Evolutionary conservation across 53 echinoderm and acorn worm species (phyloP).

Genomic region (Astropecten irregularis): DNA sequence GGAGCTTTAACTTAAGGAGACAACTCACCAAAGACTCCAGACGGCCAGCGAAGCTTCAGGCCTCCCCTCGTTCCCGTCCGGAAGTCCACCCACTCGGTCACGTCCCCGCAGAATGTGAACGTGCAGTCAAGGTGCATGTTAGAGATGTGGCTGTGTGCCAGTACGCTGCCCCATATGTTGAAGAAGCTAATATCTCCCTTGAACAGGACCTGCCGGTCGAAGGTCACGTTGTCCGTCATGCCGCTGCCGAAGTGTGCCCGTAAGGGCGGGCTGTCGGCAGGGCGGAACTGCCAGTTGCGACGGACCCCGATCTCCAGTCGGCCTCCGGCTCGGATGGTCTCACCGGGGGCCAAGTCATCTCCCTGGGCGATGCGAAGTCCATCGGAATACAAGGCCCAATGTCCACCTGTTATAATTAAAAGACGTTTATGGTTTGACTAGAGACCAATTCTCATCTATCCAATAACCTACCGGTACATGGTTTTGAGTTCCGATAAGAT

Average conservation of each 20-base stretch:
- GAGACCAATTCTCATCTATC: neutral
- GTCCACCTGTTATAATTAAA: slow-evolving; percentile 47
- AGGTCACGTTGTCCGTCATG: slow-evolving; percentile 15
- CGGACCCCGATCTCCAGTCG: slow-evolving; percentile 53
- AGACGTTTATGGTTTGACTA: neutral
- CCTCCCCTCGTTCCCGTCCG: slow-evolving; percentile 87
- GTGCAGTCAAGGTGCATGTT: slow-evolving; percentile 77
- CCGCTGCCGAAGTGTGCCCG: neutral
- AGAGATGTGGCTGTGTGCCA: slow-evolving; percentile 55
- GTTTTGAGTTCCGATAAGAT: no score
- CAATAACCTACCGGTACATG: neutral
- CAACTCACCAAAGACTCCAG: slow-evolving; percentile 76
- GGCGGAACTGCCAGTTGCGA: slow-evolving; percentile 17
- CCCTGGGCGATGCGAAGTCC: slow-evolving; percentile 26
- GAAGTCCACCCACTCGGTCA: slow-evolving; percentile 94
- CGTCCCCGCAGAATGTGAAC: slow-evolving; percentile 89
- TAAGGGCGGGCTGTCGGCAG: neutral
- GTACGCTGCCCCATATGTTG: slow-evolving; percentile 74
- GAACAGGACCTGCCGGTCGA: slow-evolving; percentile 39
- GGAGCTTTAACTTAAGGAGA: no score
- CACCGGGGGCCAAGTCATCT: neutral
- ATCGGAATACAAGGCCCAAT: slow-evolving; percentile 48
- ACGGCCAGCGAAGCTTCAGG: slow-evolving; percentile 93
- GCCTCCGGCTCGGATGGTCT: slow-evolving; percentile 50
- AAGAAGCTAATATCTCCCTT: slow-evolving; percentile 81